Evolutionary conservation across 1,140 invertebrate species (phyloP).

Genomic region (Hylaeus volcanicus): DNA sequence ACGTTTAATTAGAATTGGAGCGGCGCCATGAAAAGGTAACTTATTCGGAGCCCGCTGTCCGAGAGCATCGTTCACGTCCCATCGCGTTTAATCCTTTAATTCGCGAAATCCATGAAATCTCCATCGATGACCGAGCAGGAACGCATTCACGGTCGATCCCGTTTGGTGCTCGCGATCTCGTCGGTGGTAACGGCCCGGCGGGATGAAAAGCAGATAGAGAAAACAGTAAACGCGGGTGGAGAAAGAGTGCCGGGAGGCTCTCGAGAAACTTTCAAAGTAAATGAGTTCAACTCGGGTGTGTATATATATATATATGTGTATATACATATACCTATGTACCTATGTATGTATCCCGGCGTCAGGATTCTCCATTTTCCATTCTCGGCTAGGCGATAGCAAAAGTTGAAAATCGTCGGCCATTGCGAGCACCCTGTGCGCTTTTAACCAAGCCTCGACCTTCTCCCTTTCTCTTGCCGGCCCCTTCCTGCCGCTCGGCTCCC

Average conservation of each 20-base stretch:
- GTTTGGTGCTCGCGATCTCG: slow-evolving; percentile 40
- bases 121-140: slow-evolving; percentile 31
- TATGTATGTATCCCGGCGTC: slow-evolving; percentile 35
- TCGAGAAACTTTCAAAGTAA: slow-evolving; percentile 67
- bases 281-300: slow-evolving; percentile 60
- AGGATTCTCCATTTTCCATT: slow-evolving; percentile 71
- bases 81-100: slow-evolving; percentile 21
- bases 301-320: neutral
- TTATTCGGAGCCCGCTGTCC: neutral
- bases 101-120: slow-evolving; percentile 34
- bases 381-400: slow-evolving; percentile 72
- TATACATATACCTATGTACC: neutral
- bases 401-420: slow-evolving; percentile 75
- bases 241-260: slow-evolving; percentile 54
- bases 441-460: slow-evolving; percentile 63
- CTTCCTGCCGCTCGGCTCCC: neutral
- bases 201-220: slow-evolving; percentile 51
- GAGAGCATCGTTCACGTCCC: neutral
- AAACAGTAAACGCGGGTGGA: slow-evolving; percentile 39
- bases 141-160: slow-evolving; percentile 48
- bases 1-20: too few species aligned
- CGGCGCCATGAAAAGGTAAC: neutral
- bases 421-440: slow-evolving; percentile 71
- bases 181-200: slow-evolving; percentile 45
- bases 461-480: slow-evolving; percentile 8